These are phyloP conservation scores for Etheostoma cragini DNA, from an alignment of 2,113 vertebrate genomes.

Conservation along the genomic window DNA sequence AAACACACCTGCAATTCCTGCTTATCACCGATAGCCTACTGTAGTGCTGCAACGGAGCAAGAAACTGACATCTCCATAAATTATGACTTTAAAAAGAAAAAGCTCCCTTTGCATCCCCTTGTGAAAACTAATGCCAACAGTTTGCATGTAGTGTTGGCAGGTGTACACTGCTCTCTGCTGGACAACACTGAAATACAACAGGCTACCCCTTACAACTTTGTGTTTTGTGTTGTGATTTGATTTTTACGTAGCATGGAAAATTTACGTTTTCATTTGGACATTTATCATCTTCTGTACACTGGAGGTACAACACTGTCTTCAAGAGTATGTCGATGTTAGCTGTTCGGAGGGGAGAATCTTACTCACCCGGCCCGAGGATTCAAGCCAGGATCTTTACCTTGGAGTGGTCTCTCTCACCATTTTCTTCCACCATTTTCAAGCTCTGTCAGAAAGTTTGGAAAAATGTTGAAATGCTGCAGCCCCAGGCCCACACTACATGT, in stretches of 20 bases:
- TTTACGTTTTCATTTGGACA: neutral
- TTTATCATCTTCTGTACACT: neutral
- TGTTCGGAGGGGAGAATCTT: slow-evolving; percentile 8
- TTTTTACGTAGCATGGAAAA: neutral
- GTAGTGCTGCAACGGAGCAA: too few species aligned
- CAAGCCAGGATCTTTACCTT: slow-evolving; percentile 9
- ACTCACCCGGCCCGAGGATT: slow-evolving; percentile 2
- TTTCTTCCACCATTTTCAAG: slow-evolving; percentile 23
- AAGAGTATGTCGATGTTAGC: neutral
- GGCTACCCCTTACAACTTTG: neutral
- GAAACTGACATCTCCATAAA: too few species aligned
- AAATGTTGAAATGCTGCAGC: slow-evolving; percentile 24
- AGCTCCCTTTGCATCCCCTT: neutral
- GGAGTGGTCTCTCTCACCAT: neutral
- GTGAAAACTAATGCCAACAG: neutral
- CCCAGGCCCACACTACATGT: neutral
- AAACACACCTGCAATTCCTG: too few species aligned
- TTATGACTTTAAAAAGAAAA: neutral
- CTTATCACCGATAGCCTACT: too few species aligned
- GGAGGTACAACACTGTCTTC: slow-evolving; percentile 7
- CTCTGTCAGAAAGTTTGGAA: slow-evolving; percentile 26
- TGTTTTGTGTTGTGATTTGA: neutral
- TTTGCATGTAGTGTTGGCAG: neutral
- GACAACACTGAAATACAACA: neutral
- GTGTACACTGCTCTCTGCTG: slow-evolving; percentile 13